Percentiles rank a stretch among this genome's conserved stretches.
phyloP scores from a whole-genome alignment of 2,113 vertebrate species.

The Lathamus discolor region DNA sequence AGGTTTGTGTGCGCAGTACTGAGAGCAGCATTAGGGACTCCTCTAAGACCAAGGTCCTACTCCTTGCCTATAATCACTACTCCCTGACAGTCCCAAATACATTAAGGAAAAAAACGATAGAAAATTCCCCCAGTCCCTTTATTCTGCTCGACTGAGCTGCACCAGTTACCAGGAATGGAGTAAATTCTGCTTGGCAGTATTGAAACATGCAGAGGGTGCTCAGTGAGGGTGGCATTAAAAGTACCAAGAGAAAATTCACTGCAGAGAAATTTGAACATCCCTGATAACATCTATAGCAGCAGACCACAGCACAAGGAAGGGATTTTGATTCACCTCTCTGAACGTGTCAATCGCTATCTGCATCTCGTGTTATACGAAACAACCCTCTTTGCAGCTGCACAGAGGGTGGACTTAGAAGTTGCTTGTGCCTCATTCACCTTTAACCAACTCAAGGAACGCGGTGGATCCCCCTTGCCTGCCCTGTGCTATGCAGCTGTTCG shows the following conservation, averaged over 20 bases:
- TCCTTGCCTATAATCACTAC: neutral
- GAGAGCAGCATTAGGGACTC: neutral
- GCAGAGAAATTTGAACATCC: neutral
- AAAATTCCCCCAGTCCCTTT: neutral
- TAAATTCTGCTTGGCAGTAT: neutral
- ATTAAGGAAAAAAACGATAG: too few relatives aligned
- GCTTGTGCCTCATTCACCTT: neutral
- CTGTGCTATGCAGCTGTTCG: neutral
- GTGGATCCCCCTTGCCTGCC: neutral
- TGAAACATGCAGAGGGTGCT: neutral
- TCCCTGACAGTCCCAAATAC: neutral
- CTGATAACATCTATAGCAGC: accelerated
- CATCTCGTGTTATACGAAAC: neutral
- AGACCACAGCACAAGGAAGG: neutral
- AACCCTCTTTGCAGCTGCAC: neutral
- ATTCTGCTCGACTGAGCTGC: neutral
- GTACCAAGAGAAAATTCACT: neutral
- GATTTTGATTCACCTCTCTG: neutral
- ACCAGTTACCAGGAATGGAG: neutral
- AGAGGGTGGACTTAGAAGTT: neutral
- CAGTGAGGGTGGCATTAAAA: neutral
- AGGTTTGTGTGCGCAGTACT: neutral
- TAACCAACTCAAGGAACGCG: neutral
- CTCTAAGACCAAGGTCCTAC: accelerated
- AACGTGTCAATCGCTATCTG: neutral